Conservation (phyloP, 2,113 vertebrate species). For the Platanista minor region DNA sequence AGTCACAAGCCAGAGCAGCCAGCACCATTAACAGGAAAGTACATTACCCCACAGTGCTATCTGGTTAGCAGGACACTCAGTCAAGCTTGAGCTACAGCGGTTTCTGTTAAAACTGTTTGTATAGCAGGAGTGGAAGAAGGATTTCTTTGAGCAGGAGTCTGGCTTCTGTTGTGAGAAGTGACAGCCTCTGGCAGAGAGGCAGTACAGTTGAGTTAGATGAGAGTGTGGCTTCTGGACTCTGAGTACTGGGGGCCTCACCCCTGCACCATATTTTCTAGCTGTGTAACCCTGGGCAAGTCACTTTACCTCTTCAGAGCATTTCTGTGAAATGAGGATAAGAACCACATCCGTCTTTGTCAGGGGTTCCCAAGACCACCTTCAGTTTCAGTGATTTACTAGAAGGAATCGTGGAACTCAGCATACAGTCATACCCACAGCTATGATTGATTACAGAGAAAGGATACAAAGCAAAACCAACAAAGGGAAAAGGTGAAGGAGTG, state of each 20-base stretch:
- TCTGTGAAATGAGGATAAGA: background rate
- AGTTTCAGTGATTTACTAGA: background rate
- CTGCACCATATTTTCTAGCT: background rate
- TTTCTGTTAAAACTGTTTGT: slow-evolving; percentile 43
- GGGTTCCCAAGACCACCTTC: background rate
- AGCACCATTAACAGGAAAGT: slow-evolving; percentile 2
- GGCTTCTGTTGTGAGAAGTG: slow-evolving; percentile 5
- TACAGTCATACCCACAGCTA: accelerated
- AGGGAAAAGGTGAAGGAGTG: background rate
- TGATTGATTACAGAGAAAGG: background rate
- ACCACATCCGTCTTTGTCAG: background rate
- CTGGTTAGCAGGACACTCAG: slow-evolving; percentile 37
- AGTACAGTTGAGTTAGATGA: background rate
- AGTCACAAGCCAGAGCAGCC: slow-evolving; percentile 24
- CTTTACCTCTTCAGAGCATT: background rate
- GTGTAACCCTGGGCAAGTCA: background rate
- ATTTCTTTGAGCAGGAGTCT: slow-evolving; percentile 29
- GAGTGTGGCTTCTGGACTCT: background rate
- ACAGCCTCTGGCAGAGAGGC: background rate
- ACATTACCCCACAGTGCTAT: slow-evolving; percentile 29
- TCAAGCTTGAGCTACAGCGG: slow-evolving; percentile 7
- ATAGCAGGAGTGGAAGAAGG: background rate
- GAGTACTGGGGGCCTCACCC: background rate
- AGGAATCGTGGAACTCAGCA: background rate
- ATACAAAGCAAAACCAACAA: background rate